Base-by-base conservation (phyloP, 2,113 vertebrate species). In the Tupaia tana region DNA sequence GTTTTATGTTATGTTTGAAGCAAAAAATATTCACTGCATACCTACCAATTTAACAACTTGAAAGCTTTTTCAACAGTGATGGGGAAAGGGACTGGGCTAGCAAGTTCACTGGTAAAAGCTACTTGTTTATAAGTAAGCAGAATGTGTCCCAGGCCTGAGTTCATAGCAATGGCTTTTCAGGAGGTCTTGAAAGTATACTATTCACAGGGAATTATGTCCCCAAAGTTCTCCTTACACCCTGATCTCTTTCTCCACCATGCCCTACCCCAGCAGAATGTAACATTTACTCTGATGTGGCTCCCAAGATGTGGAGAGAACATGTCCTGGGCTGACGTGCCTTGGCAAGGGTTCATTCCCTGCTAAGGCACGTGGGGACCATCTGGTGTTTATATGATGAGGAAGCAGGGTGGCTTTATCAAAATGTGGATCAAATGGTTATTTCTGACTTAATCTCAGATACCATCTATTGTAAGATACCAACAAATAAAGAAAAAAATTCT, bases 371-470 rank as follows among this genome's bases (percentile, higher is more conserved):
- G 69, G 12, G 9, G 29, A 84, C 63, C 73, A 19, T 91, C 27
- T 64, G 89, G 59, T 74, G 59, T 24, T 58, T 74, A 11, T 77
- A 19, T 78, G 64, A 86, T 82, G n/a, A 54, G 58, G n/a, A 93
- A 74, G 10, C 59, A 13, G 66, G 43, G 52, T 7, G 16, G 16
- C 34, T 89, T 92, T 58, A 89, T 74, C 66, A 63, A 88, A 93
- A 75, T 70, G 56, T 73, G 63, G n/a, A 88, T 61, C 27, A 78
- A 94, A 43, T 90, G 58, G 15, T 14, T 74, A 91, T 19, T 59
- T 95, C 59, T 90, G 82, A 81, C 79, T 82, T 82, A 86, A 52
- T 63, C 34, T 87, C 25, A 91, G 67, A 88, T 70, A 75, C 7
- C 15, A 18, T 85, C 43, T 83, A 34, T 78, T 61, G 10, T 78